Percentiles rank a stretch among this genome's conserved stretches.
Evolutionary conservation across 2,888 invertebrate species (phyloP).

Genomic region (Unio pictorum): DNA sequence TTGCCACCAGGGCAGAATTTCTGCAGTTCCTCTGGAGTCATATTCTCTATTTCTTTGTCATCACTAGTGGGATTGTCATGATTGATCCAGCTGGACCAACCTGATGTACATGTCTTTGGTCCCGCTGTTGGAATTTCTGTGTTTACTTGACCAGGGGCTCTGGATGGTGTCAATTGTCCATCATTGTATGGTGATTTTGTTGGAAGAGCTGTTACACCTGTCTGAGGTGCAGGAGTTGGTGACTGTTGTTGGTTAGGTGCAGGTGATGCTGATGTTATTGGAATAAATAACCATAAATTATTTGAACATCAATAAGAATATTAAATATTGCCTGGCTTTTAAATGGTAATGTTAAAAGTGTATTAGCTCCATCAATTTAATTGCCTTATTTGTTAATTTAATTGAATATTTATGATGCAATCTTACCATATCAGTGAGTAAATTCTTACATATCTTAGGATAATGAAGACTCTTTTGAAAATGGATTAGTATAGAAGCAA

Average conservation of each 20-base stretch:
- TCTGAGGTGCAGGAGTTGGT: not conserved
- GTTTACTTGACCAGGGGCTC: not conserved
- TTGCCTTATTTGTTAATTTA: too few relatives aligned
- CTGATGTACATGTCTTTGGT: conserved; percentile 12
- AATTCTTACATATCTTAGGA: too few relatives aligned
- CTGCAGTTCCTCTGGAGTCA: conserved; percentile 32
- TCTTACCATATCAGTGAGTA: too few relatives aligned
- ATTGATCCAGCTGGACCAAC: conserved; percentile 56
- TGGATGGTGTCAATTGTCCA: not conserved
- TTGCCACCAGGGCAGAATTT: conserved; percentile 51
- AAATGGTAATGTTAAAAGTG: too few relatives aligned
- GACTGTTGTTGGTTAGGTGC: not conserved
- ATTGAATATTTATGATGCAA: too few relatives aligned
- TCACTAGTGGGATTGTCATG: conserved; percentile 40
- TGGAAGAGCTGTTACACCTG: not conserved
- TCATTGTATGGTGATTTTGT: not conserved
- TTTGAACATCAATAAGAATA: too few relatives aligned
- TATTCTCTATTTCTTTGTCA: conserved; percentile 42
- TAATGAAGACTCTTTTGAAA: too few relatives aligned
- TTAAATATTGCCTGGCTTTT: too few relatives aligned
- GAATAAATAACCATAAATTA: too few relatives aligned
- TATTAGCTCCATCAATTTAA: too few relatives aligned
- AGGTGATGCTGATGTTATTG: not conserved
- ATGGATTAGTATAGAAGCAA: too few relatives aligned
- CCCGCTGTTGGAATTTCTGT: too few relatives aligned